Conservation (phyloP, 2,797 vertebrate species). For the Neosilurus hyrtlii region DNA sequence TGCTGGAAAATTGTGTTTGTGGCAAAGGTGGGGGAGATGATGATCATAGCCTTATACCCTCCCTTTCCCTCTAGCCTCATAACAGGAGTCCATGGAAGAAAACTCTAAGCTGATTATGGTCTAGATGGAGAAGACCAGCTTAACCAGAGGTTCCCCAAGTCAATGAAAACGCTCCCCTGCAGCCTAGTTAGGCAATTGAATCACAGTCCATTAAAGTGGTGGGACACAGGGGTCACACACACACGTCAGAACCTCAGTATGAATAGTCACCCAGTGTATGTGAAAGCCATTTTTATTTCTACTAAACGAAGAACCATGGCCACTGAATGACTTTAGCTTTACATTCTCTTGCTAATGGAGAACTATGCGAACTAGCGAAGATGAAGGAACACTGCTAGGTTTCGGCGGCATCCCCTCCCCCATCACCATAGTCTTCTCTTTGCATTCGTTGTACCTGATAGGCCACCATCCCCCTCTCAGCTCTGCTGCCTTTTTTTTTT, state of each 20-base stretch:
- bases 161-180: slow-evolving; percentile 43
- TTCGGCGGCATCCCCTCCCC: slow-evolving; percentile 33
- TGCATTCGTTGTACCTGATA: slow-evolving; percentile 49
- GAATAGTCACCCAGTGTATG: not conserved
- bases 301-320: not conserved
- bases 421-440: slow-evolving; percentile 31
- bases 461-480: slow-evolving; percentile 44
- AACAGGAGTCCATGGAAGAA: slow-evolving; percentile 42
- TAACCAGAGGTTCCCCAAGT: slow-evolving; percentile 36
- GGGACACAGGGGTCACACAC: slow-evolving; percentile 15
- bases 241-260: not conserved
- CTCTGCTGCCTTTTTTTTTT: slow-evolving; percentile 6
- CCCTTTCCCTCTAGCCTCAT: slow-evolving; percentile 40
- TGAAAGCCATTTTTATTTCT: not conserved
- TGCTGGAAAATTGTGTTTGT: slow-evolving; percentile 42
- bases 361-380: slow-evolving; percentile 27
- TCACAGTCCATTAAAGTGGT: slow-evolving; percentile 29
- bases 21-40: slow-evolving; percentile 32
- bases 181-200: slow-evolving; percentile 34
- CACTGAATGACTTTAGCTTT: not conserved
- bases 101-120: slow-evolving; percentile 46
- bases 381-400: slow-evolving; percentile 42
- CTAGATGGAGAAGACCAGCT: slow-evolving; percentile 33
- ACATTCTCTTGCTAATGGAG: not conserved
- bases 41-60: slow-evolving; percentile 27